A percentile compares a stretch with the other conserved stretches of the same genome.
These are phyloP conservation scores for Allophyes oxyacanthae DNA, from an alignment of 2,888 invertebrate genomes.

Conservation along the genomic window DNA sequence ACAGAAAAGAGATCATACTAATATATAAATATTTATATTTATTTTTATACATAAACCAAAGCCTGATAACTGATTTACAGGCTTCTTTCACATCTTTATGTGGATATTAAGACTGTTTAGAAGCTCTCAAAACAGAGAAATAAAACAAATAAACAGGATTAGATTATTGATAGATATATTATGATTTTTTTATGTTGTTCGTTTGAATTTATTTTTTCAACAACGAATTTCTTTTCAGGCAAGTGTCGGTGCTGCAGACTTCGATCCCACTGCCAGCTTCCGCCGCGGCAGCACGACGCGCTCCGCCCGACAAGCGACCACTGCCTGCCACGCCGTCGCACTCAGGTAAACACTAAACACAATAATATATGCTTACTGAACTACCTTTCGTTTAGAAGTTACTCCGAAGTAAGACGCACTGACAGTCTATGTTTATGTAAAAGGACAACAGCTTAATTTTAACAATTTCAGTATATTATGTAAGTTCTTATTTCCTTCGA, in stretches of 20 bases:
- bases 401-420: too few relatives aligned
- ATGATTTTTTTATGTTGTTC: neutral
- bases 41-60: too few relatives aligned
- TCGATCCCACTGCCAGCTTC: constrained; percentile 95
- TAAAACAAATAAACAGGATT: neutral
- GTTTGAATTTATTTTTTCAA: constrained; percentile 23
- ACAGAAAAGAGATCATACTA: too few relatives aligned
- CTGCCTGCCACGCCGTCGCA: constrained; percentile 91
- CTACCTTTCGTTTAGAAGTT: too few relatives aligned
- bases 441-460: too few relatives aligned
- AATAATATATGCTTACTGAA: constrained; percentile 10
- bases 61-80: too few relatives aligned
- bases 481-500: too few relatives aligned
- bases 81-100: too few relatives aligned
- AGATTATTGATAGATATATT: neutral
- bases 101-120: neutral
- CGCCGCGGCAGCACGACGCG: constrained; percentile 93
- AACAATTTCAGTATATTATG: too few relatives aligned
- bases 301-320: constrained; percentile 94
- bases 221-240: constrained; percentile 81
- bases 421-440: too few relatives aligned
- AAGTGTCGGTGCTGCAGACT: constrained; percentile 92
- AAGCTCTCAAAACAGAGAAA: neutral
- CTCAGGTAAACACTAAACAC: constrained; percentile 65
- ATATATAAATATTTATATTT: too few relatives aligned